Percentiles rank a stretch among this genome's conserved stretches.
Conservation (phyloP, 1,140 invertebrate genomes). For the Helicoverpa armigera region DNA sequence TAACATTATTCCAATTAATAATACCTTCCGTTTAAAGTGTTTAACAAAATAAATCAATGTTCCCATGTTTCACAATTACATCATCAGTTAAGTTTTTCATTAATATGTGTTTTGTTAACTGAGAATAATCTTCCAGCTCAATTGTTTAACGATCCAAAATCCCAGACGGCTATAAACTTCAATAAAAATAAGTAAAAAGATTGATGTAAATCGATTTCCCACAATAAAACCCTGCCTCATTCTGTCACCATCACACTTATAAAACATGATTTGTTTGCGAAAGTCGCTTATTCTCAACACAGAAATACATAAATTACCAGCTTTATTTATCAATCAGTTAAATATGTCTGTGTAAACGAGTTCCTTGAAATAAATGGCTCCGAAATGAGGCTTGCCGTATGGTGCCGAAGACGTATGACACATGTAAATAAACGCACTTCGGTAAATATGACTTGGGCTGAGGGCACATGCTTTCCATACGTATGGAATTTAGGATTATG, state of each 20-base stretch:
- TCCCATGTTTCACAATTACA: too few relatives aligned
- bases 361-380: constrained; percentile 22
- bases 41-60: too few relatives aligned
- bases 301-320: constrained; percentile 12
- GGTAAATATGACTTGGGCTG: constrained; percentile 4
- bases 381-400: constrained; percentile 16
- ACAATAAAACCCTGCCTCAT: constrained; percentile 11
- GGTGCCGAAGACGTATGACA: neutral
- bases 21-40: too few relatives aligned
- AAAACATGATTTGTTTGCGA: constrained; percentile 14
- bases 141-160: neutral
- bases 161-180: neutral
- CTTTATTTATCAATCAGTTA: constrained; percentile 37
- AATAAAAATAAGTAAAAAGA: neutral
- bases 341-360: neutral
- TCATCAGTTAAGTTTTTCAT: too few relatives aligned
- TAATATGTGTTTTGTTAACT: too few relatives aligned
- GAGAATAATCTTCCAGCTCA: neutral
- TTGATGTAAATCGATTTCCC: constrained; percentile 14
- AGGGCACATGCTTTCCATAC: neutral
- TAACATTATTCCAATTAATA: neutral
- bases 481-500: neutral
- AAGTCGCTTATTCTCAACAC: constrained; percentile 32
- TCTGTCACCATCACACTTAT: constrained; percentile 5
- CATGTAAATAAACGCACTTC: constrained; percentile 27